Percentiles rank a stretch among this genome's conserved stretches.
Evolutionary conservation across 2,888 invertebrate genomes (phyloP).

Genomic region (Diplazon laetatorius): DNA sequence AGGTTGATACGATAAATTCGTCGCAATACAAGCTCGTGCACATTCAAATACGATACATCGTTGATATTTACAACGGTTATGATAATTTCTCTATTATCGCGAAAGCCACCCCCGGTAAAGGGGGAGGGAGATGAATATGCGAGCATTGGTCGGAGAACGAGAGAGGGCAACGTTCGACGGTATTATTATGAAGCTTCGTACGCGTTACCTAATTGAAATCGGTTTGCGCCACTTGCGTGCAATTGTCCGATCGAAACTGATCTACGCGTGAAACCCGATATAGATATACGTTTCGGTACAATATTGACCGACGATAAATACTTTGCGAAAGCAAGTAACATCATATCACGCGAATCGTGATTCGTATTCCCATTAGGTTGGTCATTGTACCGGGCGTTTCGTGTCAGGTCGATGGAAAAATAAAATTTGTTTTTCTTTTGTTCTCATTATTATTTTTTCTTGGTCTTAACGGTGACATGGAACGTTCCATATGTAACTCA

Average conservation of each 20-base stretch:
- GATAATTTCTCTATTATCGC: constrained; percentile 68
- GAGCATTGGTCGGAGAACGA: constrained; percentile 44
- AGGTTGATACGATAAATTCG: no score
- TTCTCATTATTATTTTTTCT: no score
- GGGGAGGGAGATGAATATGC: constrained; percentile 45
- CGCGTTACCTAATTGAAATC: constrained; percentile 60
- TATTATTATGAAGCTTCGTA: constrained; percentile 56
- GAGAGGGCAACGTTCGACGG: constrained; percentile 4
- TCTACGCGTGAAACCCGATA: neutral
- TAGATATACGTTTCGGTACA: constrained; percentile 53
- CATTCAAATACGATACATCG: neutral
- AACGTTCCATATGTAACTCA: no score
- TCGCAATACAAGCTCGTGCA: neutral
- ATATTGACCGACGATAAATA: constrained; percentile 63
- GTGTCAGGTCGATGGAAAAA: no score
- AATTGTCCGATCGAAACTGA: no score
- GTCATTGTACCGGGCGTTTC: constrained; percentile 33
- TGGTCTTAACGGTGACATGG: no score
- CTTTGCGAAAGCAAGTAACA: constrained; percentile 62
- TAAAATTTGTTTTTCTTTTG: no score
- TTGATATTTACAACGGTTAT: constrained; percentile 55
- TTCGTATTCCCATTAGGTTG: constrained; percentile 63
- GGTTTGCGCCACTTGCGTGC: constrained; percentile 41
- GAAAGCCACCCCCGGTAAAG: no score
- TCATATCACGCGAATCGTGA: constrained; percentile 60